These are phyloP conservation scores for Poeciliopsis prolifica DNA, from an alignment of 2,113 vertebrate genomes.

Conservation along the genomic window DNA sequence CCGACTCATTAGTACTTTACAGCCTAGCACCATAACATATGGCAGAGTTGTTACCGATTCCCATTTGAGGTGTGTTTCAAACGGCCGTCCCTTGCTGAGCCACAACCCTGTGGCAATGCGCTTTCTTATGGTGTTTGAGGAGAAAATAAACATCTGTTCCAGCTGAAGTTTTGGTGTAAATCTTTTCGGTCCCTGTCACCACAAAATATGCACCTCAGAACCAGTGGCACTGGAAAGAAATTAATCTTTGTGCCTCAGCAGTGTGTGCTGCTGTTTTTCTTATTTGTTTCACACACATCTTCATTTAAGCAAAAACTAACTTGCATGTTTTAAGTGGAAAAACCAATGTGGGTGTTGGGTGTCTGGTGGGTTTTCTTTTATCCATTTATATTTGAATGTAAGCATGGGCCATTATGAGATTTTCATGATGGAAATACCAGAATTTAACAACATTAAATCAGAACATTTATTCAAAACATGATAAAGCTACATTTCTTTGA, in stretches of 20 bases:
- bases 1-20: conserved; percentile 73
- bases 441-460: not conserved
- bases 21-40: conserved; percentile 68
- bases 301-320: conserved; percentile 21
- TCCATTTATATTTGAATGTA: not conserved
- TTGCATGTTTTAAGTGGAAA: conserved; percentile 14
- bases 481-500: not conserved
- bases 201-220: conserved; percentile 44
- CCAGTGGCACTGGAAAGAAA: conserved; percentile 18
- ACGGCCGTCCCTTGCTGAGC: conserved; percentile 53
- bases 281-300: not conserved
- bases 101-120: conserved; percentile 55
- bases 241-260: conserved; percentile 8
- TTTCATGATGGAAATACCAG: not conserved
- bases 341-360: conserved; percentile 25
- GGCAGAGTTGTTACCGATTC: conserved; percentile 63
- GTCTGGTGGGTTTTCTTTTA: conserved; percentile 4
- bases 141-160: conserved; percentile 58
- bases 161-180: conserved; percentile 23
- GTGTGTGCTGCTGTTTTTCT: conserved; percentile 6
- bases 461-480: not conserved
- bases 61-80: conserved; percentile 67
- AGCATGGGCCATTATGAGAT: not conserved
- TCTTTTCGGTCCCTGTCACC: conserved; percentile 36
- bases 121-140: conserved; percentile 57